phyloP scores from a whole-genome alignment of 1,140 invertebrate species.

The Lamellibrachia luymesi region DNA sequence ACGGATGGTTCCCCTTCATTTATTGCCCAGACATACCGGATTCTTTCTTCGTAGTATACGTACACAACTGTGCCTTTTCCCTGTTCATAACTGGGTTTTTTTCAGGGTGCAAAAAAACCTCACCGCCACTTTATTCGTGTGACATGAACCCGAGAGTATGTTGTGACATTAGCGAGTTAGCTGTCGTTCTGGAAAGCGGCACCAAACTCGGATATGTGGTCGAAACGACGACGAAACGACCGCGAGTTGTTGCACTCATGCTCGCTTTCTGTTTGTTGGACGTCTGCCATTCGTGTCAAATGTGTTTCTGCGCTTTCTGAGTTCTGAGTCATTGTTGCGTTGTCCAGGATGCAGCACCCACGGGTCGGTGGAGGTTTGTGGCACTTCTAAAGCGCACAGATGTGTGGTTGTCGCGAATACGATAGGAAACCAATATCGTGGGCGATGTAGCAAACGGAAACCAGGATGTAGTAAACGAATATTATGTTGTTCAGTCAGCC shows the following conservation, averaged over 20 bases:
- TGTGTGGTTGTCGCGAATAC: background rate
- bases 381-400: background rate
- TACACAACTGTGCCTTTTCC: too few species aligned
- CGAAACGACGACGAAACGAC: too few species aligned
- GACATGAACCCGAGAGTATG: background rate
- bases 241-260: too few species aligned
- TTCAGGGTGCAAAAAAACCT: background rate
- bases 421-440: background rate
- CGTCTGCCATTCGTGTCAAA: background rate
- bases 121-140: background rate
- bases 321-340: background rate
- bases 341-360: too few species aligned
- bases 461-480: background rate
- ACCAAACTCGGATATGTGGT: too few species aligned
- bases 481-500: background rate
- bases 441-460: background rate
- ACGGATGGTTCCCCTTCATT: too few species aligned
- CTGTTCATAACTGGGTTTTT: background rate
- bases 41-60: too few species aligned
- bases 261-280: background rate
- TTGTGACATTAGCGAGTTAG: background rate
- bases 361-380: too few species aligned
- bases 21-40: too few species aligned
- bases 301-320: background rate
- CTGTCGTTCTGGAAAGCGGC: too few species aligned